Conservation (phyloP, 2,113 vertebrate genomes). For the Notiomystis cincta region DNA sequence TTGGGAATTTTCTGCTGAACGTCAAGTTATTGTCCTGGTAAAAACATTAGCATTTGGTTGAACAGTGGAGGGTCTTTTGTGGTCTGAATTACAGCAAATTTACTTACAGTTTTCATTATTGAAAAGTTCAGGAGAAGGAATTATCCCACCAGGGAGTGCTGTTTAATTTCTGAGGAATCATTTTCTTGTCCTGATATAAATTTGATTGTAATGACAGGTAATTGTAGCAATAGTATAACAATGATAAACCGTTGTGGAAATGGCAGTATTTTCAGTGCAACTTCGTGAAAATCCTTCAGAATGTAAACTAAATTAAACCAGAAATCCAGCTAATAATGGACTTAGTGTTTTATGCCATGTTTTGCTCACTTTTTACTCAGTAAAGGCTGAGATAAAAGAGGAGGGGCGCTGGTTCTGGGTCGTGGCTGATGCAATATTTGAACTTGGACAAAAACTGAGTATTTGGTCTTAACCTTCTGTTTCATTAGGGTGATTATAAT, state of each 20-base stretch:
- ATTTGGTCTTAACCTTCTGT: not conserved
- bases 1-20: not conserved
- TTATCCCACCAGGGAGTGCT: slow-evolving; percentile 60
- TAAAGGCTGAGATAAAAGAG: not conserved
- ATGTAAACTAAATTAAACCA: slow-evolving; percentile 1
- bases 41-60: not conserved
- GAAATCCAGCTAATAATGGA: not conserved
- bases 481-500: not conserved
- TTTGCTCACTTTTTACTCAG: not conserved
- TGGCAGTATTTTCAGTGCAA: not conserved
- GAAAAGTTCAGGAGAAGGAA: slow-evolving; percentile 34
- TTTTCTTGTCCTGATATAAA: slow-evolving; percentile 45
- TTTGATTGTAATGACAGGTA: slow-evolving; percentile 49
- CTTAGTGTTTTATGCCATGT: not conserved
- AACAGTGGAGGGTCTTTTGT: slow-evolving; percentile 7
- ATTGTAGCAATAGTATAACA: slow-evolving; percentile 16
- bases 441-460: not conserved
- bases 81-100: slow-evolving; percentile 36
- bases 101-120: slow-evolving; percentile 33
- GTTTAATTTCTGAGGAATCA: slow-evolving; percentile 57
- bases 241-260: not conserved
- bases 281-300: not conserved
- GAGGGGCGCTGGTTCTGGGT: not conserved
- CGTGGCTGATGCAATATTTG: not conserved
- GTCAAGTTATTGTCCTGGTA: not conserved